Base-by-base conservation (phyloP, 2,113 vertebrate species). In the Aphyosemion australe region DNA sequence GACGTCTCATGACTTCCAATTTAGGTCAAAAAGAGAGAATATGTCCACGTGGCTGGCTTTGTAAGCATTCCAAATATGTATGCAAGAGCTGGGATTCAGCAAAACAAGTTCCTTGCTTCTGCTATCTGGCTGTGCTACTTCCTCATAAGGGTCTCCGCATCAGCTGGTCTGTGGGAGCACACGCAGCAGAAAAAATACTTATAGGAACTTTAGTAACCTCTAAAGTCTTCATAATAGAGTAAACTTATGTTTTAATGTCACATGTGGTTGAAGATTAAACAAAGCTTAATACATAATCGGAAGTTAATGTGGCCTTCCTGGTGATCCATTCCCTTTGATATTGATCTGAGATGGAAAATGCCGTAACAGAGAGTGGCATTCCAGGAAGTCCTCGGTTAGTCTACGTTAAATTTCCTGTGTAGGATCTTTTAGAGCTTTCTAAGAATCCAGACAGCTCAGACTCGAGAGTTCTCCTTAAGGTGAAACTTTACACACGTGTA, bases 1-100 rank as follows among this genome's bases (percentile, higher is more conserved):
- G 69, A 48, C 46, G 65, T 87, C 71, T 76, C 69, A 78, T 8
- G 79, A 87, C 76, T 87, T 82, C 84, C 81, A 83, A 83, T 80
- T 88, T 80, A 76, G 86, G 87, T 86, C 84, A 87, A 74, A 65
- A 34, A 56, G 68, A 37, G 60, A 48, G 74, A 69, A 84, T 59
- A 76, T 41, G 65, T 51, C 67, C 37, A 66, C 12, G 21, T n/a
- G 45, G 26, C 43, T 69, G 34, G 49, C 58, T 66, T 57, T 69
- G 63, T 56, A 43, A 61, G 18, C 46, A 71, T 65, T 67, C 53
- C 54, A 82, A 67, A 82, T 51, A 81, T 73, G 55, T 20, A 64
- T 51, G 34, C 48, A 48, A 39, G 64, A 53, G 20, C 37, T 73
- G 56, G 58, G 19, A 61, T 73, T 59, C 57, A 63, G 12, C 43